These are phyloP conservation scores for Drosophila leonis DNA, from an alignment of 2,888 invertebrate species.

Conservation along the genomic window DNA sequence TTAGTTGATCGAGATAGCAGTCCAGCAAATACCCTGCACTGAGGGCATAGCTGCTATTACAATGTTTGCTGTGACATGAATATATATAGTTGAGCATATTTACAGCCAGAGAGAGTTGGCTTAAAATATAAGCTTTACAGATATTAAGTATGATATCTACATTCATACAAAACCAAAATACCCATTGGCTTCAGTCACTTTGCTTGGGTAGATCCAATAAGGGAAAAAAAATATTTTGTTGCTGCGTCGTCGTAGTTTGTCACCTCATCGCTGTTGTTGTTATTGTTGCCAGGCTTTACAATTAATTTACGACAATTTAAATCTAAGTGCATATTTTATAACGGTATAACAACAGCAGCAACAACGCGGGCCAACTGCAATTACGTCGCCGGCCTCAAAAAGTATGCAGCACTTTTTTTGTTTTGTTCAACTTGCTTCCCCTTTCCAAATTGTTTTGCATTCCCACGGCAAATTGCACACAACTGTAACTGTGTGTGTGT, in stretches of 20 bases:
- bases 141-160: background rate
- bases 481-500: conserved; percentile 9
- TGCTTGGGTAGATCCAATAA: background rate
- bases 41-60: background rate
- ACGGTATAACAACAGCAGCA: conserved; percentile 27
- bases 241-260: conserved; percentile 2
- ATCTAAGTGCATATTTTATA: conserved; percentile 69
- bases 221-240: background rate
- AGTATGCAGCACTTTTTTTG: conserved; percentile 56
- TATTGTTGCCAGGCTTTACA: conserved; percentile 40
- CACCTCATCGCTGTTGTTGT: conserved; percentile 16
- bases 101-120: background rate
- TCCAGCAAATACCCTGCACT: conserved; percentile 2
- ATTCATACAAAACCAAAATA: background rate
- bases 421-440: conserved; percentile 8
- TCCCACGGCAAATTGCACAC: conserved; percentile 47
- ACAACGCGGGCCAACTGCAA: conserved; percentile 31
- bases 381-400: conserved; percentile 48
- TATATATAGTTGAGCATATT: no score
- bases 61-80: background rate
- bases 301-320: conserved; percentile 75
- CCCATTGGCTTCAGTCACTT: background rate
- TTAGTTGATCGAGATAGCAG: background rate
- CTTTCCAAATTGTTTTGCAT: conserved; percentile 16
- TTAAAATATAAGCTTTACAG: background rate